These are phyloP conservation scores for Lamellibrachia columna DNA, from an alignment of 2,888 invertebrate species.

Conservation along the genomic window DNA sequence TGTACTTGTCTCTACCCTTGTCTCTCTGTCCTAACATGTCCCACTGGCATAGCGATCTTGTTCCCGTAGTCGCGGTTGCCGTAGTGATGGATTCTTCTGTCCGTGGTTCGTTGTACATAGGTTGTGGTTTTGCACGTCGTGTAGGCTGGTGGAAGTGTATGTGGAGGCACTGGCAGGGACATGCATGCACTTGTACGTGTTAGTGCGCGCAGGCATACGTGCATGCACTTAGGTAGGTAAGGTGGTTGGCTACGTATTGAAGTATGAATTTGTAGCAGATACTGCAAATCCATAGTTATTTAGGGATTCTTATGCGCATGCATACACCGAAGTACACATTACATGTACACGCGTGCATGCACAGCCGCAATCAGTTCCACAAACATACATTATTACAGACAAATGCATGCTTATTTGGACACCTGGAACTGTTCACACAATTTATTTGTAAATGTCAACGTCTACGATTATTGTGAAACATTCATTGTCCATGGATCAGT, in stretches of 20 bases:
- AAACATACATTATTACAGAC: neutral
- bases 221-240: neutral
- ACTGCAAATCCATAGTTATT: neutral
- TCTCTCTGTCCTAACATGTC: neutral
- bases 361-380: neutral
- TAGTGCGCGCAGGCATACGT: neutral
- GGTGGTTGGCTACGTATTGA: neutral
- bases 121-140: neutral
- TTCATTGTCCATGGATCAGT: neutral
- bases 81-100: constrained; percentile 18
- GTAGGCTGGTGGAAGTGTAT: neutral
- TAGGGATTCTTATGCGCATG: neutral
- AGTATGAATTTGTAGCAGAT: neutral
- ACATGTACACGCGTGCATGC: neutral
- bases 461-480: neutral
- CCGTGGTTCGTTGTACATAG: neutral
- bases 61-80: neutral
- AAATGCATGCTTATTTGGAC: neutral
- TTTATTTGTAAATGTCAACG: neutral
- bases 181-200: neutral
- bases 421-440: neutral
- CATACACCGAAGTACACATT: neutral
- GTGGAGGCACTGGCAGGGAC: neutral
- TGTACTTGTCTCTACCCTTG: neutral
- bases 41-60: neutral